These are phyloP conservation scores for Amblyopsis hoosieri DNA, from an alignment of 2,797 vertebrate genomes.

Conservation along the genomic window DNA sequence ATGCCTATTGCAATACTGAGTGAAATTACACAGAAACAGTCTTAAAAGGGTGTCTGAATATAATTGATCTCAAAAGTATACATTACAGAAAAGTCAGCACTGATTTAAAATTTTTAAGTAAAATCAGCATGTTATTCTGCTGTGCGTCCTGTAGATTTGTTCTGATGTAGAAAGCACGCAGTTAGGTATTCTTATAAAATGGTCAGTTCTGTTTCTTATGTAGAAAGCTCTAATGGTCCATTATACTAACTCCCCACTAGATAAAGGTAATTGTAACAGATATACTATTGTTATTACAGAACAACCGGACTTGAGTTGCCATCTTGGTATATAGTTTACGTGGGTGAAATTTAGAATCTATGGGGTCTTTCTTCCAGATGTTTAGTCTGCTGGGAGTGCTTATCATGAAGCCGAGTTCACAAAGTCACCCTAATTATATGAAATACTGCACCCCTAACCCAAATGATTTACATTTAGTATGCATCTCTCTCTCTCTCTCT, in stretches of 20 bases:
- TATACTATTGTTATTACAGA: slow-evolving; percentile 40
- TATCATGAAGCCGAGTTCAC: slow-evolving; percentile 67
- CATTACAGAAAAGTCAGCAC: no score
- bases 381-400: slow-evolving; percentile 70
- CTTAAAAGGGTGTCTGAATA: no score
- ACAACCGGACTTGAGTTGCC: slow-evolving; percentile 49
- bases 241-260: slow-evolving; percentile 46
- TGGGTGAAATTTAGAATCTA: slow-evolving; percentile 34
- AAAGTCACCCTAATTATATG: slow-evolving; percentile 58
- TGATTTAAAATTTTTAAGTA: no score
- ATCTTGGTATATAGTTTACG: slow-evolving; percentile 2
- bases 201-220: no score
- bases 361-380: slow-evolving; percentile 50
- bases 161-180: no score
- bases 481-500: slow-evolving; percentile 24
- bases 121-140: no score
- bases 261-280: slow-evolving; percentile 38
- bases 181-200: no score
- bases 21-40: no score
- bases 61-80: no score
- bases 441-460: slow-evolving; percentile 51
- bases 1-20: neutral
- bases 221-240: slow-evolving; percentile 25
- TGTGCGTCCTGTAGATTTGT: no score
- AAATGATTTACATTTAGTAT: slow-evolving; percentile 55